phyloP scores from a whole-genome alignment of 2,888 invertebrate species.

The Calameuta idolon region DNA sequence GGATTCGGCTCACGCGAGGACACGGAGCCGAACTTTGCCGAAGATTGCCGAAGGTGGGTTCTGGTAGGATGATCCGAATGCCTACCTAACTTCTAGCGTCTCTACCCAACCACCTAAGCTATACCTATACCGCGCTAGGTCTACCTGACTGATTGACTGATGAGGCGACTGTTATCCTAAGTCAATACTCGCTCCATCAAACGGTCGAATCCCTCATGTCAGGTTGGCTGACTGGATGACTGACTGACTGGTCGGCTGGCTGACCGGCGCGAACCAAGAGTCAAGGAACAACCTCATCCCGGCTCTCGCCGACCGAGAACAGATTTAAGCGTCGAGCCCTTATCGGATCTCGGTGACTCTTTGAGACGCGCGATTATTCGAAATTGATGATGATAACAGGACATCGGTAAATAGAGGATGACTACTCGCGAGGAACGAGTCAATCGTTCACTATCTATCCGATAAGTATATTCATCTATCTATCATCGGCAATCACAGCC shows the following conservation, averaged over 20 bases:
- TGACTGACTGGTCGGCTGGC: not conserved
- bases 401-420: not conserved
- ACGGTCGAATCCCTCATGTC: constrained; percentile 47
- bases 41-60: not conserved
- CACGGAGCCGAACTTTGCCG: not conserved
- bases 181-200: constrained; percentile 67
- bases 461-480: not conserved
- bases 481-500: not conserved
- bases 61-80: constrained; percentile 41
- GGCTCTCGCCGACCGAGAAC: constrained; percentile 10
- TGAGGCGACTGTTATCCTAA: constrained; percentile 66
- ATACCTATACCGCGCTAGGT: constrained; percentile 28
- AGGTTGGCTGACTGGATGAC: not conserved
- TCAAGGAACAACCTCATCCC: constrained; percentile 17
- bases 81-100: constrained; percentile 40
- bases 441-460: not conserved
- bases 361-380: constrained; percentile 4
- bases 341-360: constrained; percentile 17
- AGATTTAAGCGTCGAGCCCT: constrained; percentile 22
- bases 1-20: not conserved
- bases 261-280: not conserved
- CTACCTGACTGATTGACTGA: constrained; percentile 67
- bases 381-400: constrained; percentile 7
- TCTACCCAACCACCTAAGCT: not conserved
- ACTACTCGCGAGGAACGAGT: not conserved